phyloP scores from a whole-genome alignment of 2,113 vertebrate genomes.

The Entomyzon cyanotis region DNA sequence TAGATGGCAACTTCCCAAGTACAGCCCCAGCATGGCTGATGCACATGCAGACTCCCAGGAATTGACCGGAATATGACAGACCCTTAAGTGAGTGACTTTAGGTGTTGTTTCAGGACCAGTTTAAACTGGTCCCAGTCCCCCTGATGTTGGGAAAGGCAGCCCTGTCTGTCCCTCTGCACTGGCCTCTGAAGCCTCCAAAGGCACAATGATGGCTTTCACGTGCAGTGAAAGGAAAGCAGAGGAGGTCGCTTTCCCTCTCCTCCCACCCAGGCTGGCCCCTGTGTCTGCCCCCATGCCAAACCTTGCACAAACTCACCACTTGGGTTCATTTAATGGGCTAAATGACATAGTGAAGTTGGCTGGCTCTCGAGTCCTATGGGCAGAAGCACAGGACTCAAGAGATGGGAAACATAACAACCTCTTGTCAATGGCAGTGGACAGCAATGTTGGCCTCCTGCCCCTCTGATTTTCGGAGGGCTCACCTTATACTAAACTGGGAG shows the following conservation, averaged over 20 bases:
- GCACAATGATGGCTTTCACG: accelerated
- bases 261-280: accelerated
- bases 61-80: not conserved
- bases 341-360: not conserved
- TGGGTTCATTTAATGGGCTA: not conserved
- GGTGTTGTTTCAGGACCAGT: not conserved
- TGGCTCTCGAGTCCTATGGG: accelerated
- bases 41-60: not conserved
- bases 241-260: accelerated
- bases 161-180: not conserved
- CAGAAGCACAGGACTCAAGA: accelerated
- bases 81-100: too few relatives aligned
- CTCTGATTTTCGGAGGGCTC: not conserved
- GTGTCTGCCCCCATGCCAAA: accelerated
- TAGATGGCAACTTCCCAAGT: not conserved
- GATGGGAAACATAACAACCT: not conserved
- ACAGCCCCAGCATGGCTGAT: not conserved
- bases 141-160: too few relatives aligned
- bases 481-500: not conserved
- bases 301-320: accelerated
- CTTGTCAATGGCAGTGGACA: not conserved
- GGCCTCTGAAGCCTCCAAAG: too few relatives aligned
- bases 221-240: not conserved
- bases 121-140: not conserved
- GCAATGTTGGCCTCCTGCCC: not conserved